Percentiles rank a stretch among this genome's conserved stretches.
Evolutionary conservation across 1,140 invertebrate species (phyloP).

Genomic region (Hypsibius dujardini): DNA sequence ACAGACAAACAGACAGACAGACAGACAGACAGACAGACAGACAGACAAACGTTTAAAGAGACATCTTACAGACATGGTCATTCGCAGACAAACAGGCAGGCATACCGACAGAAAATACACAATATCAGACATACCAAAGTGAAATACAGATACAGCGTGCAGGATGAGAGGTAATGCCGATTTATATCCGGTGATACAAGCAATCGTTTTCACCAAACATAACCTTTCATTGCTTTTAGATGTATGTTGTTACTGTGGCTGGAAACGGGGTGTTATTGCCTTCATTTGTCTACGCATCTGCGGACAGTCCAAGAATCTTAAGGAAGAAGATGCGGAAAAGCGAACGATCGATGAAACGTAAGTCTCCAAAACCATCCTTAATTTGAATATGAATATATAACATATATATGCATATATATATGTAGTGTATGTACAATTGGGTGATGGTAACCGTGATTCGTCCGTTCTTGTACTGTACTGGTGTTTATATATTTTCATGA

Average conservation of each 20-base stretch:
- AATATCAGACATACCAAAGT: too few relatives aligned
- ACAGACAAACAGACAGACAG: too few relatives aligned
- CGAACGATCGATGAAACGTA: constrained; percentile 5
- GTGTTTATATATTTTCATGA: neutral
- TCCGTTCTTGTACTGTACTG: neutral
- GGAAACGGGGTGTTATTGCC: neutral
- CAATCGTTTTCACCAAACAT: too few relatives aligned
- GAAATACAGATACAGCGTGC: too few relatives aligned
- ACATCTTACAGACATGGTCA: too few relatives aligned
- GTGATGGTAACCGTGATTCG: neutral
- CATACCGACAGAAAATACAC: too few relatives aligned
- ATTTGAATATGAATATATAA: too few relatives aligned
- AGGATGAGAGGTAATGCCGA: too few relatives aligned
- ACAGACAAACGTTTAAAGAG: neutral
- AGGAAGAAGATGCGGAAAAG: neutral
- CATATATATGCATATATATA: neutral
- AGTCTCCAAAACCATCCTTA: neutral
- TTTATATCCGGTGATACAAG: too few relatives aligned
- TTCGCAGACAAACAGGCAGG: too few relatives aligned
- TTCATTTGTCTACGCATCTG: neutral
- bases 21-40: neutral
- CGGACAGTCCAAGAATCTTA: neutral
- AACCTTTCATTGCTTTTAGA: neutral
- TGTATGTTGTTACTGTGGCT: neutral
- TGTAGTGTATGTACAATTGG: neutral